phyloP scores from a whole-genome alignment of 2,888 invertebrate species.

The Heliconius cydno region DNA sequence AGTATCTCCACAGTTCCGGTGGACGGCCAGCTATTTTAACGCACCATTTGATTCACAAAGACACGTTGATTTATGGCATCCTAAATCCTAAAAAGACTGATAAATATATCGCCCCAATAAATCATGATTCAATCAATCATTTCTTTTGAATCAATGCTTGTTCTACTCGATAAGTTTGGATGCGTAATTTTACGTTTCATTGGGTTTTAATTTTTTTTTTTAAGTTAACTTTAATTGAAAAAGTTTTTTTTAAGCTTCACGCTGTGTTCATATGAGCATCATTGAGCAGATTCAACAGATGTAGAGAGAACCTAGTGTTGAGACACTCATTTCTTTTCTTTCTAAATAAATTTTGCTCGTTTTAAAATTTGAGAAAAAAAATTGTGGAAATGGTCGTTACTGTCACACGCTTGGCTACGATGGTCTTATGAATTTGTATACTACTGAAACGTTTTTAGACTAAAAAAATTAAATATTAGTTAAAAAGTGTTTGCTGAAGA shows the following conservation, averaged over 20 bases:
- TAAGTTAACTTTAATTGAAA: not conserved
- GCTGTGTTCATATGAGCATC: too few species aligned
- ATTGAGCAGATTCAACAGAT: too few species aligned
- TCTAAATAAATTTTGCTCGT: not conserved
- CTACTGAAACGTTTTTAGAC: too few species aligned
- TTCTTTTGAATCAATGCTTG: constrained; percentile 32
- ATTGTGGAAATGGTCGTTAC: not conserved
- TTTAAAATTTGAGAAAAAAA: too few species aligned
- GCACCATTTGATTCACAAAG: constrained; percentile 39
- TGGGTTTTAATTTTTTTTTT: constrained; percentile 11
- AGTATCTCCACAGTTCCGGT: constrained; percentile 18
- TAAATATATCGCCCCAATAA: constrained; percentile 31
- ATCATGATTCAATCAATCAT: constrained; percentile 36
- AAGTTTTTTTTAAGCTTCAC: not conserved
- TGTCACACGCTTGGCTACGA: not conserved
- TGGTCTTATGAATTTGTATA: not conserved
- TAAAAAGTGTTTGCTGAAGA: too few species aligned
- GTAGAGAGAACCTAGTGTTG: not conserved
- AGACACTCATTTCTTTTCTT: not conserved
- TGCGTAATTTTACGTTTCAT: constrained; percentile 14
- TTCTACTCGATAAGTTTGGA: constrained; percentile 15
- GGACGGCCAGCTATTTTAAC: constrained; percentile 28
- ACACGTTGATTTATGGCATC: constrained; percentile 37
- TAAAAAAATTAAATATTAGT: too few species aligned
- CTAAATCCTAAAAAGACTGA: constrained; percentile 35